A percentile compares a stretch with the other conserved stretches of the same genome.
These are phyloP conservation scores for Botia kubotai DNA, from an alignment of 2,797 vertebrate species.

Conservation along the genomic window DNA sequence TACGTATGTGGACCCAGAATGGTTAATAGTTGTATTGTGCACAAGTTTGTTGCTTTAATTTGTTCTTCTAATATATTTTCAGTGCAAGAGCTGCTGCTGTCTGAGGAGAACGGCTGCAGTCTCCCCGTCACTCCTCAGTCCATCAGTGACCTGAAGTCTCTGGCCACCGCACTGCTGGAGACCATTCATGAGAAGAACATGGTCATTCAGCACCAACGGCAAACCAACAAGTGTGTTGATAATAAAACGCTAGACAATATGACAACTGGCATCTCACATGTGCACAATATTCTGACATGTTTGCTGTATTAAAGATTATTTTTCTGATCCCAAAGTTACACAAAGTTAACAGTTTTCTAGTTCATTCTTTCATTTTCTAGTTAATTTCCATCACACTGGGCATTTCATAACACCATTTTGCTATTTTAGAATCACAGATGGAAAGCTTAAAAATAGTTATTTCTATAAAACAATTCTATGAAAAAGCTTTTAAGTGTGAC, in stretches of 20 bases:
- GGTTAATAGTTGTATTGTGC: background rate
- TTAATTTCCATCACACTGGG: no score
- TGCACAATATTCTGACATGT: background rate
- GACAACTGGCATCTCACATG: background rate
- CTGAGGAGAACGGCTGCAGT: constrained; percentile 93
- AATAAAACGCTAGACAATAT: background rate
- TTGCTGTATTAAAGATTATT: background rate
- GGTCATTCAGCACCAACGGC: constrained; percentile 96
- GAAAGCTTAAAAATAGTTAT: no score
- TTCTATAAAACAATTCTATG: no score
- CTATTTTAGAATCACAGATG: no score
- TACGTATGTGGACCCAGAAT: no score
- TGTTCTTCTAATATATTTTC: constrained; percentile 21
- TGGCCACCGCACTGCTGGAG: constrained; percentile 94
- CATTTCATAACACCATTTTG: no score
- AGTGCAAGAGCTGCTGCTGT: constrained; percentile 84
- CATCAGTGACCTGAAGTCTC: constrained; percentile 95
- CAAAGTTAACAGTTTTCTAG: no score
- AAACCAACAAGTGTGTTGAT: constrained; percentile 95
- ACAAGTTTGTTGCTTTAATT: background rate
- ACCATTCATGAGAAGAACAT: constrained; percentile 99
- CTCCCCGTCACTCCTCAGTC: constrained; percentile 95
- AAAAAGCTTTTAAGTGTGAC: no score
- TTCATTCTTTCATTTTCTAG: no score
- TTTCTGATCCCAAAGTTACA: no score